Evolutionary conservation across 2,113 vertebrate genomes (phyloP), one percentile per base, ranked within the genome.

Genomic region (Otocyon megalotis): DNA sequence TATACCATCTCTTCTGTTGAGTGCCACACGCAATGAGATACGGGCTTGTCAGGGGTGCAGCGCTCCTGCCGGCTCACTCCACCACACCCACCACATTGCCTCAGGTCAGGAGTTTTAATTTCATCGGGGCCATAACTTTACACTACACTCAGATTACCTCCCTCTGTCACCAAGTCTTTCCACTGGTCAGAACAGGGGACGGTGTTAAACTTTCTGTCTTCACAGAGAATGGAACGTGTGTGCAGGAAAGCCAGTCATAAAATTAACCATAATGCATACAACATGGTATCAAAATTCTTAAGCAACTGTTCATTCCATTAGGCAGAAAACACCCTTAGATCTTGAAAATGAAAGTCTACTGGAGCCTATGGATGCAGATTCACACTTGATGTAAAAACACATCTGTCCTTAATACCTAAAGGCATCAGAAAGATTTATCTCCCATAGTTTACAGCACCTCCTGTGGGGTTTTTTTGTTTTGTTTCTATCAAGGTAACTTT

Each of bases 341-440:
- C 69, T 85, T 74, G 63, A 92, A 95, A 96, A 58, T n/a, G 76
- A 48, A 94, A 69, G 76, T 72, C 43, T 20, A 22, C 5, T 43
- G 4, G 74, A 92, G 80, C 43, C 32, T 91, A n/a, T 13, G 32
- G 19, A 24, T 24, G 12, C 77, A 50, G 12, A 88, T 50, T 14
- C 37, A 63, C 15, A 32, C 11, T 94, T 80, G 26, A n/a, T 43
- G 22, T 72, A 65, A 91, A 93, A 86, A 24, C 8, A 54, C 11
- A 74, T 48, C 32, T 60, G 35, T 35, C 80, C 32, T 71, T 88
- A 43, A 71, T 88, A 91, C 65, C n/a, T 11, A 79, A 79, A 88
- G 26, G 60, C 12, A 24, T 8, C 82, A 17, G 54, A 65, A 43
- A 95, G 13, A 22, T 69, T 11, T 7, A 37, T 83, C 81, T 91